Evolutionary conservation across 1,140 invertebrate species (phyloP).

Genomic region (Andrena cerasifolii): DNA sequence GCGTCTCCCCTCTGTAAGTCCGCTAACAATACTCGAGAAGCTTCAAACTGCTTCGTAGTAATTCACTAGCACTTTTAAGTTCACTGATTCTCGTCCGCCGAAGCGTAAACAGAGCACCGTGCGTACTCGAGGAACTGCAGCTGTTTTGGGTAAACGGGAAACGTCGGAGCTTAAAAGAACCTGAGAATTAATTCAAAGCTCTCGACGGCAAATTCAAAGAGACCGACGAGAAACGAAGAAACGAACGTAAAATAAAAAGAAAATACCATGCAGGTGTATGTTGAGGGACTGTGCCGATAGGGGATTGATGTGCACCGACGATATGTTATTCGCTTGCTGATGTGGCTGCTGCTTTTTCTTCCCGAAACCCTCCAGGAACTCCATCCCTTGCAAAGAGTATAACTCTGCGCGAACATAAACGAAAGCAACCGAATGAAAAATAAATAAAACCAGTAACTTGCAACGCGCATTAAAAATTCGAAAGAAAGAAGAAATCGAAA

Average conservation of each 20-base stretch:
- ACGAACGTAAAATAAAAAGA: slow-evolving; percentile 37
- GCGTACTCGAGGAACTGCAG: too few species aligned
- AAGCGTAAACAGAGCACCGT: not conserved
- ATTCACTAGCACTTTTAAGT: too few species aligned
- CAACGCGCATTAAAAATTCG: slow-evolving; percentile 8
- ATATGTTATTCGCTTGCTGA: slow-evolving; percentile 70
- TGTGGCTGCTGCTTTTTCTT: slow-evolving; percentile 79
- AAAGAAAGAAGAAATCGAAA: not conserved
- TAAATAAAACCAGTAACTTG: not conserved
- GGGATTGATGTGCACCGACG: slow-evolving; percentile 77
- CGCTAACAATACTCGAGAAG: not conserved
- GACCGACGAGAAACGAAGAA: not conserved
- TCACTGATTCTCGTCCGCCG: too few species aligned
- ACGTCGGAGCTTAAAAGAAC: too few species aligned
- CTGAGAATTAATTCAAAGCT: too few species aligned
- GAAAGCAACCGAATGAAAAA: slow-evolving; percentile 61
- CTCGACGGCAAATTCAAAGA: too few species aligned
- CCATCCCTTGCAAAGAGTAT: slow-evolving; percentile 80
- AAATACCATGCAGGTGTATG: slow-evolving; percentile 93
- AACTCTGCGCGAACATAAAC: slow-evolving; percentile 73
- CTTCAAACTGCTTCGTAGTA: too few species aligned
- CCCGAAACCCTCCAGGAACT: slow-evolving; percentile 81
- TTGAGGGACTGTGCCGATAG: slow-evolving; percentile 92
- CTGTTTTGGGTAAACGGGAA: too few species aligned
- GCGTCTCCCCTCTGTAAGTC: too few species aligned